Percentiles rank a stretch among this genome's conserved stretches.
phyloP scores from a whole-genome alignment of 2,113 vertebrate genomes.

The Amazona vittata region DNA sequence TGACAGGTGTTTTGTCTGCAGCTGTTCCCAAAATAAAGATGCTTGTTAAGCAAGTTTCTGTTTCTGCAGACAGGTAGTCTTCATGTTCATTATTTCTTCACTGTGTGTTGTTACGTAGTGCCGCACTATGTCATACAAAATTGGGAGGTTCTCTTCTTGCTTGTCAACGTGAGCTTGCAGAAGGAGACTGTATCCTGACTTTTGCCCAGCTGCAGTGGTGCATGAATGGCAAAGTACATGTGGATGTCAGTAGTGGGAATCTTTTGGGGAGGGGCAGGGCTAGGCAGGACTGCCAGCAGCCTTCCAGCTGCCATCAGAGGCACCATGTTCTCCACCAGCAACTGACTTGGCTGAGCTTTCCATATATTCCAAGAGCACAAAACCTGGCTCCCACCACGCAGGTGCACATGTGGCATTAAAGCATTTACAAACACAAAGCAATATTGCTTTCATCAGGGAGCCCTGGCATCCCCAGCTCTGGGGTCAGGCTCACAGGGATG shows the following conservation, averaged over 20 bases:
- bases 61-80: not conserved
- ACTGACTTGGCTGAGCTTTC: fast-evolving
- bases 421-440: not conserved
- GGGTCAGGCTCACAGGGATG: not conserved
- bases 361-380: not conserved
- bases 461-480: not conserved
- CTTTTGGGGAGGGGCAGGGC: not conserved
- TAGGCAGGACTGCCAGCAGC: not conserved
- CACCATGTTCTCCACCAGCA: fast-evolving
- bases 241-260: not conserved
- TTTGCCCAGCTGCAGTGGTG: not conserved
- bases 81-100: not conserved
- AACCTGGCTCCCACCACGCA: not conserved
- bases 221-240: fast-evolving
- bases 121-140: fast-evolving
- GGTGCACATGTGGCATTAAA: fast-evolving
- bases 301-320: not conserved
- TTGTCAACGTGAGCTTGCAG: not conserved
- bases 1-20: not conserved
- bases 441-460: fast-evolving
- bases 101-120: fast-evolving
- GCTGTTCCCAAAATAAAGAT: not conserved
- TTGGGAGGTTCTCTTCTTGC: not conserved
- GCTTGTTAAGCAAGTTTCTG: not conserved
- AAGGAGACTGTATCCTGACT: not conserved